phyloP scores from a whole-genome alignment of 2,113 vertebrate genomes.

The Cinclus mexicanus region DNA sequence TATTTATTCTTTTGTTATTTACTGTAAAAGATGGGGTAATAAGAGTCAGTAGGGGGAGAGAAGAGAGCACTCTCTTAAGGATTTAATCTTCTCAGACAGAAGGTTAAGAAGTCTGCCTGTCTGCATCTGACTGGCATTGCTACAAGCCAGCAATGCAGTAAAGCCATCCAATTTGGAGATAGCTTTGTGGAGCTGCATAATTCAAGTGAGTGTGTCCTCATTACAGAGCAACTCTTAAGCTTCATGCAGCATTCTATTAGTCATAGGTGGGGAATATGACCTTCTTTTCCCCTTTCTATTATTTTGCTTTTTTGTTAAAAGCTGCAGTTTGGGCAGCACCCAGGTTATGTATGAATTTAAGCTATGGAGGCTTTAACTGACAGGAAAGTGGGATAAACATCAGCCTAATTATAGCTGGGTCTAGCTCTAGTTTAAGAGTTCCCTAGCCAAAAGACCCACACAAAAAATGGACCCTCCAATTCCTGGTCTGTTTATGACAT shows the following conservation, averaged over 20 bases:
- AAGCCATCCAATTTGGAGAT: conserved; percentile 14
- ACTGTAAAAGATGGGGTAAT: not conserved
- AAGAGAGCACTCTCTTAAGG: not conserved
- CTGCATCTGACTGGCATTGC: conserved; percentile 17
- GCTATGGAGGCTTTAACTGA: not conserved
- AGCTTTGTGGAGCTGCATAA: not conserved
- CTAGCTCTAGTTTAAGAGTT: not conserved
- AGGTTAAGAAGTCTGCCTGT: conserved; percentile 52
- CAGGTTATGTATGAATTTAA: not conserved
- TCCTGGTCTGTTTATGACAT: not conserved
- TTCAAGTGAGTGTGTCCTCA: not conserved
- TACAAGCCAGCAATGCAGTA: not conserved
- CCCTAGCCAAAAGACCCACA: not conserved
- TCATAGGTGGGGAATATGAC: not conserved
- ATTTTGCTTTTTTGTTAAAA: not conserved
- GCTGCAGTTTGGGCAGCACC: not conserved
- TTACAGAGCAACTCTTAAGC: not conserved
- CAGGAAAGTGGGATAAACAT: not conserved
- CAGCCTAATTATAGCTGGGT: not conserved
- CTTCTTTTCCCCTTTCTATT: not conserved
- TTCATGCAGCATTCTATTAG: not conserved
- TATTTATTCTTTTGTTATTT: not conserved
- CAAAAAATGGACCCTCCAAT: not conserved
- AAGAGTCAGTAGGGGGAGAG: not conserved
- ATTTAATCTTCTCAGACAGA: conserved; percentile 59